phyloP scores from a whole-genome alignment of 2,888 invertebrate genomes.

The Actias luna region DNA sequence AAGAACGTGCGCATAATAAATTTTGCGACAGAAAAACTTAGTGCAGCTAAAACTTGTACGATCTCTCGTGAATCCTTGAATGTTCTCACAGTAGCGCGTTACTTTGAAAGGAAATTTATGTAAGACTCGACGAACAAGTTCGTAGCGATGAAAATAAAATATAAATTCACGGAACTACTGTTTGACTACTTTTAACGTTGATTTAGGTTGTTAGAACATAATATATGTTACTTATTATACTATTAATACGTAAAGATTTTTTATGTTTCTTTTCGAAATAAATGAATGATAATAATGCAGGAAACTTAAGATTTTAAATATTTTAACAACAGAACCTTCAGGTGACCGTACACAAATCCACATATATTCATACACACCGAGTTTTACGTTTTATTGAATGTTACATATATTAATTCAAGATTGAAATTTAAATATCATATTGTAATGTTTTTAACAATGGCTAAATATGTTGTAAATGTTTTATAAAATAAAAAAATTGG shows the following conservation, averaged over 20 bases:
- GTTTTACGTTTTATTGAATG: no score
- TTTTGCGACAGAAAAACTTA: neutral
- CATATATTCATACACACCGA: no score
- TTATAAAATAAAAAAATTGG: no score
- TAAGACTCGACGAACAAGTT: slow-evolving; percentile 9
- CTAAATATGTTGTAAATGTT: no score
- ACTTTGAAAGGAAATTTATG: slow-evolving; percentile 14
- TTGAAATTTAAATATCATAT: no score
- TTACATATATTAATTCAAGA: no score
- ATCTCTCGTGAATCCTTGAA: neutral
- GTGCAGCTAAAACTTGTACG: neutral
- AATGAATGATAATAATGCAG: no score
- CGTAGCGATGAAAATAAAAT: slow-evolving; percentile 11
- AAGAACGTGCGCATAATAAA: neutral
- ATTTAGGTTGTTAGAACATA: neutral
- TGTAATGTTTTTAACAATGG: no score
- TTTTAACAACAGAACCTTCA: no score
- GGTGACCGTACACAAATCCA: no score
- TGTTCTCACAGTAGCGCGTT: slow-evolving; percentile 1
- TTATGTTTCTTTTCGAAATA: neutral
- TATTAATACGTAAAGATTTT: neutral
- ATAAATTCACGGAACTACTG: neutral
- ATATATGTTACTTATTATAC: neutral
- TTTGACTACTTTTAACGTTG: neutral
- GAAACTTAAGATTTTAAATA: no score